A percentile compares a stretch with the other conserved stretches of the same genome.
Evolutionary conservation across 2,888 invertebrate species (phyloP).

Genomic region (Cephalotes varians): DNA sequence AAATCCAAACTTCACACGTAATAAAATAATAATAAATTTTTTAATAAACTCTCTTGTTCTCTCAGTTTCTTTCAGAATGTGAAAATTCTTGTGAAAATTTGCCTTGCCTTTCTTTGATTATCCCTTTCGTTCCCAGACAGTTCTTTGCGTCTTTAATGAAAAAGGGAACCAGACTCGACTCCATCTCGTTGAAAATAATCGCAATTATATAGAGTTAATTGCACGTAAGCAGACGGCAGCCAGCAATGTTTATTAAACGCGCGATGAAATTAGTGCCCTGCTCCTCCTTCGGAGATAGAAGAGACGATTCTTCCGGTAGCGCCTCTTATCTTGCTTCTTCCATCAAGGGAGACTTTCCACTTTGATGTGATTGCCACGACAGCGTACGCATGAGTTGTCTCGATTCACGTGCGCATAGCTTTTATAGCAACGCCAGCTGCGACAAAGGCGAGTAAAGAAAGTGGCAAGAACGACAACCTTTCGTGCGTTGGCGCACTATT

Average conservation of each 20-base stretch:
- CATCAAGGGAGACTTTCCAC: not conserved
- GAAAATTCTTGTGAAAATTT: not conserved
- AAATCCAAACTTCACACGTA: not conserved
- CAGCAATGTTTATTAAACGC: constrained; percentile 41
- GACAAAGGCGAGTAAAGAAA: not conserved
- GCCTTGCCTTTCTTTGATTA: not conserved
- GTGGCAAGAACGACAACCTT: not conserved
- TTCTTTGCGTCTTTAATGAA: not conserved
- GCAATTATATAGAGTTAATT: constrained; percentile 31
- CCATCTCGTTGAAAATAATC: constrained; percentile 3
- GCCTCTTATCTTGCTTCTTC: constrained; percentile 11
- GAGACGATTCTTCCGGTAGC: not conserved
- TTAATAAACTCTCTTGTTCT: not conserved
- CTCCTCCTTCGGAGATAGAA: not conserved
- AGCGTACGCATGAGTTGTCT: not conserved
- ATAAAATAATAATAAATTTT: not conserved
- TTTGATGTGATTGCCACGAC: constrained; percentile 37
- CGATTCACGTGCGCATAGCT: not conserved
- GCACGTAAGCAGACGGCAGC: not conserved
- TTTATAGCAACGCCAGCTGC: not conserved
- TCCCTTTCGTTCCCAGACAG: not conserved
- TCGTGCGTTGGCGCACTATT: not conserved
- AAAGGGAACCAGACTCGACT: not conserved
- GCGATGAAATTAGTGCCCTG: constrained; percentile 7
- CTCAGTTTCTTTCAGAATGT: not conserved